These are phyloP conservation scores for Athalia rosae DNA, from an alignment of 2,888 invertebrate species.

Conservation along the genomic window DNA sequence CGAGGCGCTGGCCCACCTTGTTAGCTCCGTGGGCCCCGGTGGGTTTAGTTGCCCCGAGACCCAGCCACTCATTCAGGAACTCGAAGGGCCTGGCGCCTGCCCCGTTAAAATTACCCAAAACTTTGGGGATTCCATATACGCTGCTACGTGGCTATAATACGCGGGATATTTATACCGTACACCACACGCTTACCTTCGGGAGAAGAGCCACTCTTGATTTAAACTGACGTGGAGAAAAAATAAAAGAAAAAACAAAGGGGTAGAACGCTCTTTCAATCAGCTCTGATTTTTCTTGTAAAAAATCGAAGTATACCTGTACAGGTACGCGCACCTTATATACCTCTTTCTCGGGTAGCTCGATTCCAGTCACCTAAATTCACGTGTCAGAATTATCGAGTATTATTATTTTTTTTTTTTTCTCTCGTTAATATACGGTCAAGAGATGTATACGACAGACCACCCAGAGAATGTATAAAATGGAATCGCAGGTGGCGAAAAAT, in stretches of 20 bases:
- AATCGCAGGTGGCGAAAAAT: too few species aligned
- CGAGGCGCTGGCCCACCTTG: constrained; percentile 73
- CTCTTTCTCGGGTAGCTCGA: neutral
- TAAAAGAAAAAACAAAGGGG: neutral
- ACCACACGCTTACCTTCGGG: constrained; percentile 3
- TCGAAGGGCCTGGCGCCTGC: constrained; percentile 68
- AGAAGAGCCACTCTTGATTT: constrained; percentile 5
- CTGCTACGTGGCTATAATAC: neutral
- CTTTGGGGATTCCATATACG: constrained; percentile 65
- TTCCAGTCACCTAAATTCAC: too few species aligned
- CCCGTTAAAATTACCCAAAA: constrained; percentile 71
- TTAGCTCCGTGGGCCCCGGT: constrained; percentile 69
- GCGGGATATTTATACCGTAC: neutral
- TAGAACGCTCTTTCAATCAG: constrained; percentile 13
- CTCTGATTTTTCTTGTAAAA: constrained; percentile 6
- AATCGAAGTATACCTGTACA: too few species aligned
- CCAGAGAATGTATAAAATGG: too few species aligned
- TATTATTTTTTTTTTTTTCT: too few species aligned
- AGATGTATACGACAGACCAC: too few species aligned
- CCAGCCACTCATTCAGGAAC: constrained; percentile 66
- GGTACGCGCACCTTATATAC: too few species aligned
- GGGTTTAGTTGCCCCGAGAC: constrained; percentile 54
- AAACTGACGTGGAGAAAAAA: constrained; percentile 1
- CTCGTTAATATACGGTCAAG: too few species aligned
- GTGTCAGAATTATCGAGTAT: too few species aligned